Base-by-base conservation (phyloP, 2,888 invertebrate genomes). In the Watsonalla cultraria region DNA sequence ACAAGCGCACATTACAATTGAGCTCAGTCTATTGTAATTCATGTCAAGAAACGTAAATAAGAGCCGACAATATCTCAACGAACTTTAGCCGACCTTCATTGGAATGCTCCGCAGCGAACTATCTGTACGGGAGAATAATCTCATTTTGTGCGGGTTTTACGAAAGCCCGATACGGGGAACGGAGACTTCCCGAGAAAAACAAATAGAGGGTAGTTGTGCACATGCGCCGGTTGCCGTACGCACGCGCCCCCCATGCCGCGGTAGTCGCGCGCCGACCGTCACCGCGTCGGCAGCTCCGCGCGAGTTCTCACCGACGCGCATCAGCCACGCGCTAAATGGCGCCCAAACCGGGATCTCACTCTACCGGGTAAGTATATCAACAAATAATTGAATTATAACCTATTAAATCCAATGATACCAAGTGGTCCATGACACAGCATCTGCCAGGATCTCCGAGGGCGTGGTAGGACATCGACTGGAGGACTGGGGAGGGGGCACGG, bases 251-350 rank as follows among this genome's bases (percentile, higher is more conserved):
- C 61, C 59, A 57, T 62, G 62, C 54, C 67, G 70, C 81, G 80
- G 80, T 80, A 84, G 84, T 87, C 84, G 83, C 78, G 82, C 84
- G 84, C 81, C 80, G 78, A 63, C 78, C 77, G 79, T 76, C 68
- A 73, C 74, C 80, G 82, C 78, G 81, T 66, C 70, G 74, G 69
- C 74, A 69, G 64, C 62, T 62, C 69, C 70, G 74, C 73, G 75
- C 77, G 62, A 64, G 60, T 54, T 42, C 14, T 51, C 54, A 60
- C 57, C 60, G 52, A 57, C 73, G 76, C 82, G 81, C 72, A 70
- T 56, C 60, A 68, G 78, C 73, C 86, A 85, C 85, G 86, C 86
- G 86, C 75, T 82, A 78, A 82, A 90, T 89, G 89, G 89, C 90
- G 87, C 88, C 83, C 83, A 82, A 80, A 81, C 74, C 68, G 82